Percentiles rank a stretch among this genome's conserved stretches.
Conservation (phyloP, 2,888 invertebrate genomes). For the Hedya salicella region DNA sequence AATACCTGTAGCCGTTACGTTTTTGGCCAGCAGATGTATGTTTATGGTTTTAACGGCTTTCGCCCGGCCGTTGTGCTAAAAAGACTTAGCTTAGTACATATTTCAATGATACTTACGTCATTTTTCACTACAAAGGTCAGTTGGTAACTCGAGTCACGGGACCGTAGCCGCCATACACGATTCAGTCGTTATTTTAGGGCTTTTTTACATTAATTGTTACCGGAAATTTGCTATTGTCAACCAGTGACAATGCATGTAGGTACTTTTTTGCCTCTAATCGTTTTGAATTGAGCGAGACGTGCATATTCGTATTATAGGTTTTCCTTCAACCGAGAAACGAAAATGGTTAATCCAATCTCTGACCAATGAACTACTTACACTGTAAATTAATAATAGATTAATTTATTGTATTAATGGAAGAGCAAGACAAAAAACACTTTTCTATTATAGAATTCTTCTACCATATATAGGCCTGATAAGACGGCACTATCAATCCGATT, state of each 20-base stretch:
- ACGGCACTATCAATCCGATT: too few relatives aligned
- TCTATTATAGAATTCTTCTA: too few relatives aligned
- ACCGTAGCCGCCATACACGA: constrained; percentile 19
- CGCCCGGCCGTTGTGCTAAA: background rate
- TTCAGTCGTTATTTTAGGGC: constrained; percentile 15
- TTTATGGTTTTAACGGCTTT: constrained; percentile 20
- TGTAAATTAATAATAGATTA: too few relatives aligned
- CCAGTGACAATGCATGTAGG: background rate
- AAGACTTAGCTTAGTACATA: background rate
- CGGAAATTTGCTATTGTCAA: background rate
- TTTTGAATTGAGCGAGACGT: too few relatives aligned
- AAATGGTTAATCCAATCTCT: too few relatives aligned
- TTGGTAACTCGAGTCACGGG: constrained; percentile 7
- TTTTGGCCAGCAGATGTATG: constrained; percentile 12
- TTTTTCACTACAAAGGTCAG: background rate
- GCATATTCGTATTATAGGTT: too few relatives aligned
- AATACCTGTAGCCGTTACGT: constrained; percentile 10
- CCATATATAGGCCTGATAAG: too few relatives aligned
- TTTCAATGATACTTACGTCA: background rate
- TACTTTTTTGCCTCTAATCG: too few relatives aligned
- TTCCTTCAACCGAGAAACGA: too few relatives aligned
- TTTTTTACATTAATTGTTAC: constrained; percentile 12
- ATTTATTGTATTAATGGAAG: too few relatives aligned
- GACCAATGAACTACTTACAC: too few relatives aligned
- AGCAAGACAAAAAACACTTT: too few relatives aligned